phyloP scores from a whole-genome alignment of 1,140 invertebrate genomes.

The Achroia grisella region DNA sequence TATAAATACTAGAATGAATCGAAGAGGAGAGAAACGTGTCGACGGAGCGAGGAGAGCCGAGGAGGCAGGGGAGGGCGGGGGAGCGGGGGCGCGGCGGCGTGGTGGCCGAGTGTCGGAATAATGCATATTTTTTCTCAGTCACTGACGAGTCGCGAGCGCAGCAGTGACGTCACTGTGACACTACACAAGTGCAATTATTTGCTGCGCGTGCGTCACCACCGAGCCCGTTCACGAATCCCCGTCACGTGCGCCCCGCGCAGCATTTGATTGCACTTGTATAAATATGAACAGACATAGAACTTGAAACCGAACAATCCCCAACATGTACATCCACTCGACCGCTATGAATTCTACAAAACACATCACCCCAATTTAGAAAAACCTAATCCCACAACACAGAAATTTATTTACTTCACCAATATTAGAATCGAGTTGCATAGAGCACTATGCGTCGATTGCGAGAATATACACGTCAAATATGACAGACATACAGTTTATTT shows the following conservation, averaged over 20 bases:
- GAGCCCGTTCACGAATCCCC: too few relatives aligned
- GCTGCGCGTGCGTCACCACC: too few relatives aligned
- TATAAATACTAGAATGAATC: too few relatives aligned
- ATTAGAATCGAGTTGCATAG: neutral
- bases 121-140: conserved; percentile 47
- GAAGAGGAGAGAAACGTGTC: neutral
- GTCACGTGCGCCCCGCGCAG: conserved; percentile 16
- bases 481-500: too few relatives aligned
- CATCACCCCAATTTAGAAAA: neutral
- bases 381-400: too few relatives aligned
- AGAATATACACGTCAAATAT: too few relatives aligned
- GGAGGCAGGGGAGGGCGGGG: neutral
- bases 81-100: neutral
- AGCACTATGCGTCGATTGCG: too few relatives aligned
- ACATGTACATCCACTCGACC: neutral
- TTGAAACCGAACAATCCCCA: neutral
- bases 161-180: too few relatives aligned
- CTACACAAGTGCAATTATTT: too few relatives aligned
- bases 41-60: neutral
- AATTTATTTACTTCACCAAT: too few relatives aligned
- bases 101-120: conserved; percentile 17
- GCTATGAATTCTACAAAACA: neutral
- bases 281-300: neutral
- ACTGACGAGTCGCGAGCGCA: too few relatives aligned
- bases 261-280: neutral